Evolutionary conservation across 2,113 vertebrate genomes (phyloP).

Genomic region (Gambusia holbrooki): DNA sequence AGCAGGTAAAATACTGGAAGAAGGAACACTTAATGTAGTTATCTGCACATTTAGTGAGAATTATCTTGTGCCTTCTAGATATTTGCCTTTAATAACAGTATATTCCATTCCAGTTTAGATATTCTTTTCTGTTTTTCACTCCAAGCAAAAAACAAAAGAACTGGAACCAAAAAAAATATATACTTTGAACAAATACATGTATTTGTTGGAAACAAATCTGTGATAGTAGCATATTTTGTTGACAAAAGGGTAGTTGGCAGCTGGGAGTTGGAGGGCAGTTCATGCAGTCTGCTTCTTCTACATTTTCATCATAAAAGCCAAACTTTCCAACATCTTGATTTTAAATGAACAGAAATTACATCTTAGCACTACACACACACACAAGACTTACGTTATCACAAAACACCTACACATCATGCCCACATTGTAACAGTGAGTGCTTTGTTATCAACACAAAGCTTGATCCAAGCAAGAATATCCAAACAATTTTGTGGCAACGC

Average conservation of each 20-base stretch:
- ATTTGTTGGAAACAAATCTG: not conserved
- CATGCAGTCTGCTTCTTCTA: conserved; percentile 7
- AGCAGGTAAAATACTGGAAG: not conserved
- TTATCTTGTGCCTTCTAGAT: too few relatives aligned
- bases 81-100: too few relatives aligned
- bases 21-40: not conserved
- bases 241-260: not conserved
- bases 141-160: not conserved
- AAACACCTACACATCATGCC: conserved; percentile 76
- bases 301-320: conserved; percentile 11
- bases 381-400: conserved; percentile 54
- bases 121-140: too few relatives aligned
- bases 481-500: conserved; percentile 62
- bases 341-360: conserved; percentile 42
- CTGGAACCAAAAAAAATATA: not conserved
- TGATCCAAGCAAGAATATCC: conserved; percentile 59
- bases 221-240: not conserved
- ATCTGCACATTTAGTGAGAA: not conserved
- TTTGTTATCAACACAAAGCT: conserved; percentile 71
- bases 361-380: conserved; percentile 34
- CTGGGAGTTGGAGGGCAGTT: not conserved
- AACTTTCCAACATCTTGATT: conserved; percentile 47
- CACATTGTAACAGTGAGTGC: conserved; percentile 69
- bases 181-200: not conserved
- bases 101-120: too few relatives aligned